Conservation (phyloP, 2,888 invertebrate species). For the Exocentrus adspersus region DNA sequence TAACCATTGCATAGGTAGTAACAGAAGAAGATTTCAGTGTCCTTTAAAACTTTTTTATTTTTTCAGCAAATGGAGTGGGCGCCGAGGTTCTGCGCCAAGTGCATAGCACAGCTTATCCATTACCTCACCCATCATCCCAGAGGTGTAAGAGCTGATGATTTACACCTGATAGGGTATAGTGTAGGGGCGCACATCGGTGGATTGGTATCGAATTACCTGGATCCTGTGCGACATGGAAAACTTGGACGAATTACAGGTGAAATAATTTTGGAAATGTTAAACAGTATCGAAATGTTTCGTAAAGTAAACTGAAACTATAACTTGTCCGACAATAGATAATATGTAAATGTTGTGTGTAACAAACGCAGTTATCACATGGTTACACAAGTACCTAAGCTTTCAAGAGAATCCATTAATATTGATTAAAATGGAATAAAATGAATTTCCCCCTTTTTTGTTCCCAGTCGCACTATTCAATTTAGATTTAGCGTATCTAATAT, state of each 20-base stretch:
- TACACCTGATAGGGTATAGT: conserved; percentile 88
- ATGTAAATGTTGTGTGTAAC: no score
- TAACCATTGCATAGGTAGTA: no score
- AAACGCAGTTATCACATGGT: no score
- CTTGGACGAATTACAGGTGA: conserved; percentile 84
- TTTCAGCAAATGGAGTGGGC: conserved; percentile 64
- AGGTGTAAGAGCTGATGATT: conserved; percentile 76
- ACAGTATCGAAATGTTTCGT: no score
- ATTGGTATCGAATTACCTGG: conserved; percentile 80
- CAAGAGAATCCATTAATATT: background rate
- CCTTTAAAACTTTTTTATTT: no score
- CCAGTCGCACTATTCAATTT: background rate
- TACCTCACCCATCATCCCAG: conserved; percentile 83
- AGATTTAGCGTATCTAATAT: no score
- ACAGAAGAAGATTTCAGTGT: no score
- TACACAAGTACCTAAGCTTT: no score
- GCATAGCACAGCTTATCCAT: conserved; percentile 83
- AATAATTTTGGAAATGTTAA: no score
- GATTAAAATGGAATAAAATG: background rate
- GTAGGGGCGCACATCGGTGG: conserved; percentile 89
- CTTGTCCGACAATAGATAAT: no score
- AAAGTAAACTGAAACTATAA: no score
- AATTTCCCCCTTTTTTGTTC: background rate
- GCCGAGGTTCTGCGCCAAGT: conserved; percentile 68
- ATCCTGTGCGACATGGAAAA: conserved; percentile 79